Base-by-base conservation (phyloP, 2,797 vertebrate genomes). In the Karalla daura region DNA sequence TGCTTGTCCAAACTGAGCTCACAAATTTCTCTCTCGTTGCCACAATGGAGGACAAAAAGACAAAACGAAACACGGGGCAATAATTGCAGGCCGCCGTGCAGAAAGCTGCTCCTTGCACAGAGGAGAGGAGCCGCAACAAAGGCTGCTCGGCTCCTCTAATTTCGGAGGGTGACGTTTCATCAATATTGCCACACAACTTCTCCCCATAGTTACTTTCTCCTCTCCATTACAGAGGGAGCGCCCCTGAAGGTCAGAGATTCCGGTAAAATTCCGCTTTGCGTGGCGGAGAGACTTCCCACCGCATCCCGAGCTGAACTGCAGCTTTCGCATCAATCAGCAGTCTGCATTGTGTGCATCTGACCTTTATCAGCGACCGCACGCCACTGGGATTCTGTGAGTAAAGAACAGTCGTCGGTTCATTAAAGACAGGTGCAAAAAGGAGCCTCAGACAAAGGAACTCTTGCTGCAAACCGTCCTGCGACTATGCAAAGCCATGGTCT, bases 111-210 rank as follows among this genome's bases (percentile, higher is more conserved):
- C 78, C 60, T 24, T 60, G 58, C 74, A 75, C 79, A 68, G 72
- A 84, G 43, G 44, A 74, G 60, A 63, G 9, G 60, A 79, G 71
- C n/a, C 46, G 62, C 74, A 85, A 73, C 86, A 82, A 83, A 89
- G 83, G 80, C 83, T 82, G 88, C 91, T 90, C 86, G 85, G 83
- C 74, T 66, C 89, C 80, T 90, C 86, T 92, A 87, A 92, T 92
- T 91, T 88, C 86, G 65, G 84, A 74, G 66, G n/a, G 68, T 90
- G 92, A 91, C 91, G 83, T 89, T 90, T 93, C 70, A 80, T 93
- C 93, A 89, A 93, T 93, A 93, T 73, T 37, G 70, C 68, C 66
- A 63, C 81, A 72, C 72, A 78, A 77, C 79, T 61, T 81, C 82
- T 70, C 76, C 37, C 63, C 11, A 14, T 69, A 54, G 74, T 76